Conservation (phyloP, 2,888 invertebrate genomes). For the Acleris cristana region DNA sequence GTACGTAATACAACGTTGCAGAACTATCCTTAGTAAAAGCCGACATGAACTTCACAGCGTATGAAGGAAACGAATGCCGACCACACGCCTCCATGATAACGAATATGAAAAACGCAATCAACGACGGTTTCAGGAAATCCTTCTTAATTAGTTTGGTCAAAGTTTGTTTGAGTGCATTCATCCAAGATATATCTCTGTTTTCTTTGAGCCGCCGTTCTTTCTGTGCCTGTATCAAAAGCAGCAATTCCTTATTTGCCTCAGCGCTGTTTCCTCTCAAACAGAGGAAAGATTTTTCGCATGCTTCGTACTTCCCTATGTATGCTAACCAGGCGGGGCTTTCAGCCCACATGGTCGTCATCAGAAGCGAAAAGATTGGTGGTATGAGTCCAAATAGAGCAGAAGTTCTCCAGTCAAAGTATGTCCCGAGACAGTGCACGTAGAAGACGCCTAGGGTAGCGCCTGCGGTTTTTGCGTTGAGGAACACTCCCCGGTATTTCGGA, state of each 20-base stretch:
- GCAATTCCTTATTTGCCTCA: constrained; percentile 48
- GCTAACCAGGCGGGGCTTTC: constrained; percentile 86
- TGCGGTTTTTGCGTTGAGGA: constrained; percentile 61
- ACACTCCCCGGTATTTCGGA: constrained; percentile 62
- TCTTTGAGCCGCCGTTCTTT: constrained; percentile 42
- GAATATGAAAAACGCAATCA: constrained; percentile 51
- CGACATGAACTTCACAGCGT: constrained; percentile 61
- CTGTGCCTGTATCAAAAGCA: constrained; percentile 55
- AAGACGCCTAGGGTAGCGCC: constrained; percentile 56
- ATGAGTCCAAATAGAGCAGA: constrained; percentile 51
- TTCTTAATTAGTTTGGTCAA: constrained; percentile 55
- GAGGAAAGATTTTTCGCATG: constrained; percentile 76
- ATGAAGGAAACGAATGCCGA: constrained; percentile 61
- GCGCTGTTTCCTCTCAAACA: constrained; percentile 73
- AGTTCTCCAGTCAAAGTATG: constrained; percentile 55
- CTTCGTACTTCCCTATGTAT: constrained; percentile 69
- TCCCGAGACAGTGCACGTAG: constrained; percentile 52
- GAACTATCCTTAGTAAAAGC: constrained; percentile 54
- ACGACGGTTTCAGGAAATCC: constrained; percentile 60
- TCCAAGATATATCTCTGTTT: constrained; percentile 33
- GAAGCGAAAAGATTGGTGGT: constrained; percentile 50
- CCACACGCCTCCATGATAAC: constrained; percentile 60
- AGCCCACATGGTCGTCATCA: constrained; percentile 71
- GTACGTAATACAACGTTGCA: constrained; percentile 56
- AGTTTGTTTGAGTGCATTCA: constrained; percentile 41